Conservation (phyloP, 64 coral and sea anemone species). For the Actinia equina region DNA sequence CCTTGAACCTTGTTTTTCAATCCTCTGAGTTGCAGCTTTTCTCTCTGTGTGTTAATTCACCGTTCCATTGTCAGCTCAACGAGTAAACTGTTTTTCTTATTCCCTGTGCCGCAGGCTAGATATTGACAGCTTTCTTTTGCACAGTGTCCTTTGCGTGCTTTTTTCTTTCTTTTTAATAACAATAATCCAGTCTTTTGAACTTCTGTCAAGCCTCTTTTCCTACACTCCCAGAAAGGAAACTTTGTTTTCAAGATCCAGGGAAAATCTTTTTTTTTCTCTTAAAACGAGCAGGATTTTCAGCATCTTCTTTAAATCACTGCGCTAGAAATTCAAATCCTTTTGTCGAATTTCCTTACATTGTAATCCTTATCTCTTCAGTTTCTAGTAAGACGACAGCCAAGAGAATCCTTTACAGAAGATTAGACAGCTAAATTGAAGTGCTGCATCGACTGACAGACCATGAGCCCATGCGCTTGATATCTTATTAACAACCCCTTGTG, state of each 20-base stretch:
- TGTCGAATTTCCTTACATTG: background rate
- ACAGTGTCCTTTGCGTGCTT: too few species aligned
- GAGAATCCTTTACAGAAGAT: background rate
- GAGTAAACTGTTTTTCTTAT: too few species aligned
- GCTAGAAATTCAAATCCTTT: background rate
- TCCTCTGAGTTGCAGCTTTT: too few species aligned
- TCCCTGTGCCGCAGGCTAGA: too few species aligned
- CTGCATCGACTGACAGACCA: background rate
- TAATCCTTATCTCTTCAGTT: background rate
- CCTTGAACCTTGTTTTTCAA: too few species aligned
- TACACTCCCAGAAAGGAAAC: background rate
- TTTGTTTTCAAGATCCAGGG: background rate
- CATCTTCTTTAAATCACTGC: background rate
- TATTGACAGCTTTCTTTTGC: too few species aligned
- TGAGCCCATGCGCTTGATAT: background rate
- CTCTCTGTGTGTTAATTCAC: too few species aligned
- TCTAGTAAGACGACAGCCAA: background rate
- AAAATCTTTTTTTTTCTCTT: background rate
- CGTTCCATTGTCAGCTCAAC: too few species aligned
- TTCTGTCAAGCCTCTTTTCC: background rate
- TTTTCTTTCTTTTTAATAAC: too few species aligned
- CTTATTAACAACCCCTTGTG: background rate
- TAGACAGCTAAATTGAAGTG: background rate
- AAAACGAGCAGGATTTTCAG: background rate
- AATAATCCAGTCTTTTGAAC: background rate